Evolutionary conservation across 2,113 vertebrate species (phyloP).

Genomic region (Rhegmatorhina hoffmannsi): DNA sequence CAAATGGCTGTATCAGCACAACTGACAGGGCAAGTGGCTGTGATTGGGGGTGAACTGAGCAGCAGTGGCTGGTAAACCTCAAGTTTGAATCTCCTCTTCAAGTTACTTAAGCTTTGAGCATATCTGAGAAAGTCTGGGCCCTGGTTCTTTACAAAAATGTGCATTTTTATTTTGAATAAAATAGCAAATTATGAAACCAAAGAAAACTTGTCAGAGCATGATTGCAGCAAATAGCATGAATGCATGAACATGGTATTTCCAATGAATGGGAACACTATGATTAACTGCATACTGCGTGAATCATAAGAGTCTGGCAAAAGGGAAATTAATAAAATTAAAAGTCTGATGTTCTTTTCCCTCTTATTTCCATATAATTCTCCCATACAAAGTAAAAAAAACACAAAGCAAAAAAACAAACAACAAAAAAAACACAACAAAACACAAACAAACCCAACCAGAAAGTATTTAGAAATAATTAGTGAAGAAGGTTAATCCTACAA

Average conservation of each 20-base stretch:
- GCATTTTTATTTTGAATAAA: not conserved
- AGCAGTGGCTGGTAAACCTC: not conserved
- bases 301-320: not conserved
- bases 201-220: not conserved
- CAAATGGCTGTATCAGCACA: slow-evolving; percentile 27
- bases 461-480: not conserved
- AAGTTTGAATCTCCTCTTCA: not conserved
- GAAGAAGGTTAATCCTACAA: not conserved
- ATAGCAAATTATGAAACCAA: not conserved
- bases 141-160: not conserved
- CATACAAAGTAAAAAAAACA: not conserved
- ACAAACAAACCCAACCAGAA: not conserved
- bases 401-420: too few species aligned
- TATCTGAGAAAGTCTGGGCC: not conserved
- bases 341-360: not conserved
- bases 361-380: not conserved
- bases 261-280: not conserved
- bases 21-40: not conserved
- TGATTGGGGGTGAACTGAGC: not conserved
- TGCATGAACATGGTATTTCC: not conserved
- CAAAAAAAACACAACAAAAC: too few species aligned
- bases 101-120: not conserved
- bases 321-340: not conserved
- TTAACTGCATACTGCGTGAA: not conserved
- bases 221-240: not conserved